Evolutionary conservation across 2,797 vertebrate species (phyloP), one percentile per base, ranked within the genome.

Genomic region (Buphagus erythrorhynchus): DNA sequence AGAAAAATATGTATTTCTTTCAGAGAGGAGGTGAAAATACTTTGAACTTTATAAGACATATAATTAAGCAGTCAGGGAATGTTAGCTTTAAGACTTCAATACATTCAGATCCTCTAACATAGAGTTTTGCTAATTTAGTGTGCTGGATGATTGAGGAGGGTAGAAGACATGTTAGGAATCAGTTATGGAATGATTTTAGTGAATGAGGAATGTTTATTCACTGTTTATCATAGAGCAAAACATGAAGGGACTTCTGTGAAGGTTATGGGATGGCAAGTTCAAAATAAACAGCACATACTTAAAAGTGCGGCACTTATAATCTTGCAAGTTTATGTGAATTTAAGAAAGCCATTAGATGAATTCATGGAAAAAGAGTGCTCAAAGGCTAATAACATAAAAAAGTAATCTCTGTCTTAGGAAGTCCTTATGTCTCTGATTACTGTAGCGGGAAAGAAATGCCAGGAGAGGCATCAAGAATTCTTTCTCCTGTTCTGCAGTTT

Each of bases 271-370:
- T 62, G 22, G 54, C 22, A 65, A 91, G 36, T 58, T 93, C 49
- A 80, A 84, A 95, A 74, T 54, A 78, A 91, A 58, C 49, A 77
- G 20, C 25, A 24, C 40, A n/a, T 20, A 65, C 57, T 85, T 87
- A 31, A 76, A 76, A 51, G n/a, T 51, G 73, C 4, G 3, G 55
- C 52, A 29, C 21, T 74, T 89, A 45, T 20, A 92, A 84, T 88
- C 77, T 67, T 82, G 55, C 52, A 91, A 88, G 72, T 72, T 91
- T 80, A 65, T 62, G 65, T 72, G 61, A 86, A 83, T 94, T 72
- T 74, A 68, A 91, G 66, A 88, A 94, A 91, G 57, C 61, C 88
- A 74, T 93, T 86, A 74, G 58, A 72, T 88, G 65, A 95, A 91
- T 93, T 91, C 1, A 83, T 91, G 79, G 73, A 74, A 94, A 93